Evolutionary conservation across 2,797 vertebrate species (phyloP).

Genomic region (Protonibea diacanthus): DNA sequence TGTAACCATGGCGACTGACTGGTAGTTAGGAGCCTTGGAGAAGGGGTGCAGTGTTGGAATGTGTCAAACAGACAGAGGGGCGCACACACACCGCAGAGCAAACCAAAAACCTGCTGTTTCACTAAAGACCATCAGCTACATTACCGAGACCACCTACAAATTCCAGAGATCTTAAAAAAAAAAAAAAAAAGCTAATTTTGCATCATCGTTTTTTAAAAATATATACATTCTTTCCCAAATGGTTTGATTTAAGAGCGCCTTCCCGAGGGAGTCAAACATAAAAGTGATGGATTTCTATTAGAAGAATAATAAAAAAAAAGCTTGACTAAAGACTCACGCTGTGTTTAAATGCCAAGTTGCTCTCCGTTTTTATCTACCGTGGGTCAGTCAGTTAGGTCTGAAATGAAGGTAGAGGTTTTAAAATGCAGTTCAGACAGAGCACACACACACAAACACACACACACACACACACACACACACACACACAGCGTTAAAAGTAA

Average conservation of each 20-base stretch:
- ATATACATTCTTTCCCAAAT: slow-evolving; percentile 35
- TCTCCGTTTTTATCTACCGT: slow-evolving; percentile 12
- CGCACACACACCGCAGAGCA: slow-evolving; percentile 79
- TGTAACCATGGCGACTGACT: slow-evolving; percentile 90
- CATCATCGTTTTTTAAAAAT: slow-evolving; percentile 45
- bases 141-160: slow-evolving; percentile 81
- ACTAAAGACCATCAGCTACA: slow-evolving; percentile 75
- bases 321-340: neutral
- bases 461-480: neutral
- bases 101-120: slow-evolving; percentile 83
- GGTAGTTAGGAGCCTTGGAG: slow-evolving; percentile 82
- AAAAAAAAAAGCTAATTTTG: slow-evolving; percentile 61
- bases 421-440: neutral
- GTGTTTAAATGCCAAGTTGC: slow-evolving; percentile 13
- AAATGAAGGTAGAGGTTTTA: slow-evolving; percentile 14
- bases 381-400: slow-evolving; percentile 9
- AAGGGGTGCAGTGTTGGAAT: slow-evolving; percentile 83
- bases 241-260: slow-evolving; percentile 48
- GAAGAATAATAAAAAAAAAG: slow-evolving; percentile 9
- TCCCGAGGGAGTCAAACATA: slow-evolving; percentile 38
- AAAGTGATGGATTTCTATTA: slow-evolving; percentile 58
- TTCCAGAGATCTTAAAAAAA: slow-evolving; percentile 52
- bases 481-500: neutral
- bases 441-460: too few species aligned
- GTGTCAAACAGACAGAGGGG: slow-evolving; percentile 84